Conservation (phyloP, 1,140 invertebrate species). For the Aphis craccivora region DNA sequence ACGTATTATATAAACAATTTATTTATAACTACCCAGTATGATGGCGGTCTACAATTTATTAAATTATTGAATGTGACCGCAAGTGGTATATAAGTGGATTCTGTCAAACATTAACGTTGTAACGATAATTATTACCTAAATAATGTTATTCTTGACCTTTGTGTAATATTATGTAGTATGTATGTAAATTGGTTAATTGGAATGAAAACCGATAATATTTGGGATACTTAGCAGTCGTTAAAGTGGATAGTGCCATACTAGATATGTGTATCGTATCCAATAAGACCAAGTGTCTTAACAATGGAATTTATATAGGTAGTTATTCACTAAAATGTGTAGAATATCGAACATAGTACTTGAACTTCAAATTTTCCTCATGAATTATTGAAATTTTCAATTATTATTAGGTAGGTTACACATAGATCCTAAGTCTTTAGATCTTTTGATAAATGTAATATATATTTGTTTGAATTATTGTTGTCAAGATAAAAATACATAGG, state of each 20-base stretch:
- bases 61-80: neutral
- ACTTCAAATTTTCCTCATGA: neutral
- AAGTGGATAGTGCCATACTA: neutral
- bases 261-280: neutral
- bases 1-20: neutral
- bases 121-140: neutral
- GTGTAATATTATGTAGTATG: neutral
- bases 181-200: neutral
- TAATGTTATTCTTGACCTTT: neutral
- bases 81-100: neutral
- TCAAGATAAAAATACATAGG: neutral
- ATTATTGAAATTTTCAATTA: neutral
- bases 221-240: neutral
- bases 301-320: neutral
- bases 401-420: neutral
- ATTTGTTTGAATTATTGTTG: neutral
- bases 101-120: neutral
- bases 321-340: neutral
- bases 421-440: neutral
- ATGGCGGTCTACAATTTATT: neutral
- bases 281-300: neutral
- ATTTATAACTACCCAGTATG: neutral
- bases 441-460: neutral
- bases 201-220: neutral
- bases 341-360: neutral